Percentiles rank a stretch among this genome's conserved stretches.
Evolutionary conservation across 2,797 vertebrate species (phyloP).

Genomic region (Artibeus jamaicensis): DNA sequence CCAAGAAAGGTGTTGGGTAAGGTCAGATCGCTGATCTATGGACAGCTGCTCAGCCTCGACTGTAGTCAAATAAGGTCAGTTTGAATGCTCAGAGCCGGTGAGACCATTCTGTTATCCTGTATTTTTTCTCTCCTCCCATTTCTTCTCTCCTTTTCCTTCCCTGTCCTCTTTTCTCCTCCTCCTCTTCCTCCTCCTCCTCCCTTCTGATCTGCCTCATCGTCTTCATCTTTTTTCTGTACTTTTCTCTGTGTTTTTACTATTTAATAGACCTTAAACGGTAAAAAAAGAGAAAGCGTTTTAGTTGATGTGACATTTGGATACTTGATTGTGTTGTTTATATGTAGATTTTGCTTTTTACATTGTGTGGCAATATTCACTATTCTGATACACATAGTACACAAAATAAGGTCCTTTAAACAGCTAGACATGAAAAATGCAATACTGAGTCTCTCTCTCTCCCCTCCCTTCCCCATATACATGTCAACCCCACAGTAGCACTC

Average conservation of each 20-base stretch:
- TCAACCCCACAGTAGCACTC: neutral
- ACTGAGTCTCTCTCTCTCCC: no score
- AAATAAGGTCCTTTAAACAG: slow-evolving; percentile 73
- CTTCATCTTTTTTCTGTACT: neutral
- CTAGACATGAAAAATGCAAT: slow-evolving; percentile 42
- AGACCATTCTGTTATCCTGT: neutral
- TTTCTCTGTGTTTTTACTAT: slow-evolving; percentile 42
- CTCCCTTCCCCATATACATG: neutral
- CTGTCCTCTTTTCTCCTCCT: neutral
- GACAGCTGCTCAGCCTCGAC: neutral
- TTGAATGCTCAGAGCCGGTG: neutral
- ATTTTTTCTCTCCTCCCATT: neutral
- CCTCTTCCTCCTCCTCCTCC: neutral
- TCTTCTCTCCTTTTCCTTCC: neutral
- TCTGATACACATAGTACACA: slow-evolving; percentile 56
- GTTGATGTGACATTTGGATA: slow-evolving; percentile 75
- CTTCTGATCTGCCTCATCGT: neutral
- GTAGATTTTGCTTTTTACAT: slow-evolving; percentile 60
- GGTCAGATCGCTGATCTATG: neutral
- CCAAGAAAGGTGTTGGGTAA: neutral
- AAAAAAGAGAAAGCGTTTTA: slow-evolving; percentile 37
- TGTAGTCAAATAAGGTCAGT: neutral
- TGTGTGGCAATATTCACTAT: slow-evolving; percentile 55
- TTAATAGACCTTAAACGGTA: slow-evolving; percentile 73
- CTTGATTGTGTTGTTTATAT: slow-evolving; percentile 64